Evolutionary conservation across 2,888 invertebrate genomes (phyloP).

Genomic region (Neuroscelio doddi): DNA sequence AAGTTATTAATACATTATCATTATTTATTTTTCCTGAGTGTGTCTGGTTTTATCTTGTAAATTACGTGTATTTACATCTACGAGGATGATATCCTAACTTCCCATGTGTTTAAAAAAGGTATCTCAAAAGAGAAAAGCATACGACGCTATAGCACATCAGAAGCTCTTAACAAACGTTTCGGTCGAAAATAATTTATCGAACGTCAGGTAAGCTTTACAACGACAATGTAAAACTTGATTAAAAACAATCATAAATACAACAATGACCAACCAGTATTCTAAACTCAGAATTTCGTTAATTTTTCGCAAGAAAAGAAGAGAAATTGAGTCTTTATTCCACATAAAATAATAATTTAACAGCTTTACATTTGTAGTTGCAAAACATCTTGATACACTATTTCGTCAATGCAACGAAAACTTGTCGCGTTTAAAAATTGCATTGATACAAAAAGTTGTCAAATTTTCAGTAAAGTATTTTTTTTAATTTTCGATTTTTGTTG

Average conservation of each 20-base stretch:
- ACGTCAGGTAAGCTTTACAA: not conserved
- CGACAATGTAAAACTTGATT: not conserved
- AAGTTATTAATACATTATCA: not conserved
- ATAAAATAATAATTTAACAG: not conserved
- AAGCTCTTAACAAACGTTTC: not conserved
- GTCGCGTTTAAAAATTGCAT: not conserved
- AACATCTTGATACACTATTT: not conserved
- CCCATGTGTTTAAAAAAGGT: not conserved
- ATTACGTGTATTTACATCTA: not conserved
- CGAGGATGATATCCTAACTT: not conserved
- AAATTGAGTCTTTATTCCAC: too few relatives aligned
- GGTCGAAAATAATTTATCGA: not conserved
- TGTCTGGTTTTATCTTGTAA: not conserved
- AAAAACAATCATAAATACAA: too few relatives aligned
- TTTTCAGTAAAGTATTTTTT: too few relatives aligned
- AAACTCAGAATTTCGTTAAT: too few relatives aligned
- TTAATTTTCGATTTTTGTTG: not conserved
- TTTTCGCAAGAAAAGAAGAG: too few relatives aligned
- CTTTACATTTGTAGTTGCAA: not conserved
- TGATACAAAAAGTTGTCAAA: too few relatives aligned
- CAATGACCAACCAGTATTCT: too few relatives aligned
- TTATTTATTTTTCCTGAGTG: constrained; percentile 1
- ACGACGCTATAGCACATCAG: too few relatives aligned
- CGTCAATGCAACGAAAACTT: not conserved
- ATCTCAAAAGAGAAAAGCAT: not conserved